phyloP scores from a whole-genome alignment of 1,140 invertebrate genomes.

The Venturia canescens region DNA sequence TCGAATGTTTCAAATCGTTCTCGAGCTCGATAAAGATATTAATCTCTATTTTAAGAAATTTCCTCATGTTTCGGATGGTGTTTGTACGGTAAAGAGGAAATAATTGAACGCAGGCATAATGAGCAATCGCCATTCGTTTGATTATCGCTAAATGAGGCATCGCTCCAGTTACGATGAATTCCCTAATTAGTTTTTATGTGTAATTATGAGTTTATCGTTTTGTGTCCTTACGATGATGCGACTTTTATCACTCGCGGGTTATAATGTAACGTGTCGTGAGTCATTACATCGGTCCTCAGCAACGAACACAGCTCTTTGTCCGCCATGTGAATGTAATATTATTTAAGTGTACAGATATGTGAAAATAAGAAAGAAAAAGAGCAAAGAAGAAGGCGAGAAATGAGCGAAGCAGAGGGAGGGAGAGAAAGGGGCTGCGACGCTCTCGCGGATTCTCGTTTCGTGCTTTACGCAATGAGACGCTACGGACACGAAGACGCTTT shows the following conservation, averaged over 20 bases:
- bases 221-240: not conserved
- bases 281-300: not conserved
- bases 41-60: not conserved
- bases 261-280: not conserved
- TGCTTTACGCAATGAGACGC: too few species aligned
- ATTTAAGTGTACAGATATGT: too few species aligned
- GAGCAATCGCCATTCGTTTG: conserved; percentile 9
- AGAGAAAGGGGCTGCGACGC: too few species aligned
- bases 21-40: not conserved
- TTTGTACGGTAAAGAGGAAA: too few species aligned
- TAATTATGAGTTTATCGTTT: not conserved
- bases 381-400: too few species aligned
- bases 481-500: too few species aligned
- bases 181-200: not conserved
- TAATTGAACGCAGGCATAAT: not conserved
- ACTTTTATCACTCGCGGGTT: not conserved
- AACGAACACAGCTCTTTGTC: not conserved
- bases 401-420: not conserved
- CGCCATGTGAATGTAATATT: not conserved
- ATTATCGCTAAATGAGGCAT: conserved; percentile 11
- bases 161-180: conserved; percentile 1
- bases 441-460: too few species aligned
- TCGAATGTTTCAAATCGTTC: not conserved
- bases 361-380: not conserved
- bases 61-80: not conserved